These are phyloP conservation scores for Hipposideros armiger DNA, from an alignment of 2,113 vertebrate species.

Conservation along the genomic window DNA sequence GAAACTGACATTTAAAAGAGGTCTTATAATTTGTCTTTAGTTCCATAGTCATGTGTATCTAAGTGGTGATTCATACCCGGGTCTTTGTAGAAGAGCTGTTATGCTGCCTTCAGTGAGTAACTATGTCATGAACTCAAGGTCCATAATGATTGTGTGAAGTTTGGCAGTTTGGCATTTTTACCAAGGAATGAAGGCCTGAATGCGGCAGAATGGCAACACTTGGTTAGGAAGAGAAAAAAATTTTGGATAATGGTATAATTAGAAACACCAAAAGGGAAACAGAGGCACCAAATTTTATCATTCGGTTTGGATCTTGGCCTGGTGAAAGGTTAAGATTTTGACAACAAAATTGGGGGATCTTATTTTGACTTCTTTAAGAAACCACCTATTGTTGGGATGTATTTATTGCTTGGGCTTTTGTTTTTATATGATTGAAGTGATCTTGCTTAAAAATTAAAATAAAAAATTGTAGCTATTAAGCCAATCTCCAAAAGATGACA, in stretches of 20 bases:
- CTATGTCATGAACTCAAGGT: background rate
- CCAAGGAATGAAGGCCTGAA: background rate
- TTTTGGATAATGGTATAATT: slow-evolving; percentile 1
- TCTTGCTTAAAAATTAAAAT: slow-evolving; percentile 31
- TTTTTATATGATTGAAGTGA: background rate
- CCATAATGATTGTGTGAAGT: background rate
- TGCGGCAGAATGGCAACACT: background rate
- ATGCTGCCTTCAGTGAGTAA: background rate
- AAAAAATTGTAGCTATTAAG: background rate
- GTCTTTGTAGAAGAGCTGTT: background rate
- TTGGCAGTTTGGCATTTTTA: background rate
- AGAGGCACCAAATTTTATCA: background rate
- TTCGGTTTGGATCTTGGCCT: slow-evolving; percentile 8
- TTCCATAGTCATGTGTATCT: background rate
- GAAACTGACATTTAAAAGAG: background rate
- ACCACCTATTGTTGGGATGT: background rate
- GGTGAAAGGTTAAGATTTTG: background rate
- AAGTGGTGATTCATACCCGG: background rate
- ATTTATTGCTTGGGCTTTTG: slow-evolving; percentile 56
- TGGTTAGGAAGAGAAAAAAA: background rate
- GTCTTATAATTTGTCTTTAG: background rate
- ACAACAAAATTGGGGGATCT: background rate
- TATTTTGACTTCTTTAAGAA: slow-evolving; percentile 29
- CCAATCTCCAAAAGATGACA: background rate
- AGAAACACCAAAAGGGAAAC: background rate